Conservation (phyloP, 2,888 invertebrate species). For the Ariolimax columbianus region DNA sequence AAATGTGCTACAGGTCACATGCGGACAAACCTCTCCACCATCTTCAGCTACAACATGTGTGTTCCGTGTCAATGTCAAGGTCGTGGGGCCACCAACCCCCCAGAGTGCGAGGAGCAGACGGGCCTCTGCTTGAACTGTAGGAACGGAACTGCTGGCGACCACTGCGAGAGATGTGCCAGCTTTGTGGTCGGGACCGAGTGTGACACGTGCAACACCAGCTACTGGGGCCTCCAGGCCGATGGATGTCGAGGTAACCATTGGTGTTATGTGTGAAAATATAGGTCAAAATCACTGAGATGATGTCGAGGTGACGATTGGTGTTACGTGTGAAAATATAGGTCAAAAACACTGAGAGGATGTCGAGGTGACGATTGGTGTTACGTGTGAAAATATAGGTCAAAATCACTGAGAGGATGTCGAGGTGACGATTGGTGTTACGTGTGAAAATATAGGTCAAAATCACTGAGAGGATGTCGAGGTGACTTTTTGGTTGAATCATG, state of each 20-base stretch:
- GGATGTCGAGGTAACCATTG: conserved; percentile 61
- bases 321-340: too few relatives aligned
- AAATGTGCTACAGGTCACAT: conserved; percentile 60
- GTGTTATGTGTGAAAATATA: neutral
- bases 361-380: too few relatives aligned
- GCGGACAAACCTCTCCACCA: neutral
- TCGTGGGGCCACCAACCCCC: conserved; percentile 54
- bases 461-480: too few relatives aligned
- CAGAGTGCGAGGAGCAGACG: conserved; percentile 57
- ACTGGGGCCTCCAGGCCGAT: conserved; percentile 60
- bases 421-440: too few relatives aligned
- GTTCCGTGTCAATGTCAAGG: conserved; percentile 60
- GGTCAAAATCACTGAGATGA: too few relatives aligned
- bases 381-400: too few relatives aligned
- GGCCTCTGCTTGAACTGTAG: conserved; percentile 66
- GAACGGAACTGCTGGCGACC: conserved; percentile 61
- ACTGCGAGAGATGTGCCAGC: conserved; percentile 61
- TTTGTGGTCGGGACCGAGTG: conserved; percentile 58
- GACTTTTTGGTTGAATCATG: too few relatives aligned
- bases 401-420: too few relatives aligned
- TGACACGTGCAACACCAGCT: conserved; percentile 56
- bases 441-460: too few relatives aligned
- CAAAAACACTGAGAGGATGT: too few relatives aligned
- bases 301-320: too few relatives aligned
- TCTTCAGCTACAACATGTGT: conserved; percentile 57